Evolutionary conservation across 1,140 invertebrate genomes (phyloP), one percentile per base, ranked within the genome.

Genomic region (Cyclina sinensis): DNA sequence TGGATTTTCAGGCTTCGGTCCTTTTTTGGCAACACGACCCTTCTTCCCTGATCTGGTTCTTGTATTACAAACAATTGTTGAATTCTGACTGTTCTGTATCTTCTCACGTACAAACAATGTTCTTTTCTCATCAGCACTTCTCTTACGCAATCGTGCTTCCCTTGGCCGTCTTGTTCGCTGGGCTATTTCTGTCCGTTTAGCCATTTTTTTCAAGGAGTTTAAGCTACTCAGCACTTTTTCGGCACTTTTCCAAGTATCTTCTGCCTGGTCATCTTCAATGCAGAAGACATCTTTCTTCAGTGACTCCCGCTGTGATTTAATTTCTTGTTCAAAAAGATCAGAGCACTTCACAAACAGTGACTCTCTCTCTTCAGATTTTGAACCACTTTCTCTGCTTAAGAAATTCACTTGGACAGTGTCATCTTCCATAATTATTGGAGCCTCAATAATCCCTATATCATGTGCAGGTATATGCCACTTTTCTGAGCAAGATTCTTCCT

Each of bases 101-200:
- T 87, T 87, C 65, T 87, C 85, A n/a, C 80, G 85, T 30, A 87
- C 85, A 68, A 87, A 87, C 11, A 87, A 54, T n/a, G 85, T 87
- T 32, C 85, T 39, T 65, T 87, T 87, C 48, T 87, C 85, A 65
- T 87, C 85, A 70, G 85, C 85, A 80, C 85, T 80, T 43, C 85
- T 24, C 32, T 78, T 78, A 7, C 74, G 21, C 16, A 46, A 39
- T 59, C 73, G 32, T 32, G 1, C 7, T 48, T 65, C 73, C 48
- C 76, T 76, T 18, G 74, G 37, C 24, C 76, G 35, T 35, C 76
- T 37, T 35, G 46, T 32, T 14, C 48, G 35, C 32, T 59, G 70
- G 0, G 79, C 51, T 11, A 46, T 46, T 32, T 73, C 32, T 35
- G 82, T 43, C 7, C 43, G 39, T 43, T 32, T 37, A 16, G 76